Evolutionary conservation across 2,888 invertebrate species (phyloP).

Genomic region (Rhopalosiphum nymphaeae): DNA sequence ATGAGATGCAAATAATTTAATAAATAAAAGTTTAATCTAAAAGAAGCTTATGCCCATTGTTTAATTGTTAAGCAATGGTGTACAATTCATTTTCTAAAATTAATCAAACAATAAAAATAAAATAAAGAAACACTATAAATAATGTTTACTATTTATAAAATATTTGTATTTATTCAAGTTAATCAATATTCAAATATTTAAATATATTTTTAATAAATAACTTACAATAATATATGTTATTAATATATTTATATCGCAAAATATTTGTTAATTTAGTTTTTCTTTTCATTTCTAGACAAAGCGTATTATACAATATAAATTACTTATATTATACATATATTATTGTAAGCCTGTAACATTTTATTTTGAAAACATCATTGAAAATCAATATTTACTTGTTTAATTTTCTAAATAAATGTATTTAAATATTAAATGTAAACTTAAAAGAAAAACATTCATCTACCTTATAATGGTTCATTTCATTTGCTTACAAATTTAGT

Average conservation of each 20-base stretch:
- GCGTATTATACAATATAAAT: neutral
- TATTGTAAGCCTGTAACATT: neutral
- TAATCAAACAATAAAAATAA: no score
- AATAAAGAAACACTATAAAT: neutral
- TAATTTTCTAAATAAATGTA: neutral
- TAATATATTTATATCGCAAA: neutral
- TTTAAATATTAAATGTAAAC: neutral
- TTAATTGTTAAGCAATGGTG: neutral
- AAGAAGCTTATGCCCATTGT: no score
- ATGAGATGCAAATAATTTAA: neutral
- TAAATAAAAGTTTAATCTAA: neutral
- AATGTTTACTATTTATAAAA: neutral
- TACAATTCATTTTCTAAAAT: neutral
- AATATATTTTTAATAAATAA: neutral
- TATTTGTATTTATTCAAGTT: neutral
- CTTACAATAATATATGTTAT: neutral
- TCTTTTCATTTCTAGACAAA: neutral
- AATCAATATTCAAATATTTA: neutral
- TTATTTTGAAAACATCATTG: neutral
- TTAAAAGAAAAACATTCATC: neutral
- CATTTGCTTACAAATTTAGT: neutral
- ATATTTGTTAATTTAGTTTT: neutral
- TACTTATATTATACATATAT: neutral
- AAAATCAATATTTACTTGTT: neutral
- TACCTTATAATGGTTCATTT: neutral